Evolutionary conservation across 2,113 vertebrate genomes (phyloP).

Genomic region (Lucifuga dentata): DNA sequence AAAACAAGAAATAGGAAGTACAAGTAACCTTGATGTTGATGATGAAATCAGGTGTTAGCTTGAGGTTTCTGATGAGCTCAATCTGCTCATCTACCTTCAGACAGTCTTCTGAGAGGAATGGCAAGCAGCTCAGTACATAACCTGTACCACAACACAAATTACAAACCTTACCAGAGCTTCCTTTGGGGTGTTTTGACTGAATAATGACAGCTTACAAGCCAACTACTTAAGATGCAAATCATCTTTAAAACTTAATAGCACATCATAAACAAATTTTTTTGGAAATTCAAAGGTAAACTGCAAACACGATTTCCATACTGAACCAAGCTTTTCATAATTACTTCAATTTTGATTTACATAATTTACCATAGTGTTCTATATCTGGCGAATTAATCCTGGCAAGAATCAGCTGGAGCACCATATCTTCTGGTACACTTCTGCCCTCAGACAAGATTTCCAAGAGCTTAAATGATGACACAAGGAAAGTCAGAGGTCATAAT

Average conservation of each 20-base stretch:
- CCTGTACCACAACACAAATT: slow-evolving; percentile 81
- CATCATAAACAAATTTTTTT: too few species aligned
- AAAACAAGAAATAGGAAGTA: neutral
- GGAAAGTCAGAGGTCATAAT: neutral
- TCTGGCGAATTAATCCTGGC: slow-evolving; percentile 86
- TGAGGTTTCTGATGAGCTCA: slow-evolving; percentile 87
- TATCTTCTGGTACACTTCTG: slow-evolving; percentile 85
- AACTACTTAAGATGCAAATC: too few species aligned
- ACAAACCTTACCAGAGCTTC: slow-evolving; percentile 2
- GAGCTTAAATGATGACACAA: slow-evolving; percentile 76
- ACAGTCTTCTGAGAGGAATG: slow-evolving; percentile 86
- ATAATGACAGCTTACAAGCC: neutral
- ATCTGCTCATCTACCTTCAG: slow-evolving; percentile 87
- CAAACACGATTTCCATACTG: too few species aligned
- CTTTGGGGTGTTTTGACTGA: neutral
- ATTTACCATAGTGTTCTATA: slow-evolving; percentile 90
- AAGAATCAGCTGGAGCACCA: slow-evolving; percentile 86
- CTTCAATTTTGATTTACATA: too few species aligned
- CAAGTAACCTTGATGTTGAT: slow-evolving; percentile 94
- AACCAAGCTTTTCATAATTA: too few species aligned
- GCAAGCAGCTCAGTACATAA: slow-evolving; percentile 92
- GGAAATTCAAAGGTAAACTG: too few species aligned
- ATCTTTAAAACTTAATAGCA: too few species aligned
- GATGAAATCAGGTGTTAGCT: slow-evolving; percentile 90
- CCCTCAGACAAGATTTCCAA: slow-evolving; percentile 84